These are phyloP conservation scores for Unio pictorum DNA, from an alignment of 2,888 invertebrate genomes.

Conservation along the genomic window DNA sequence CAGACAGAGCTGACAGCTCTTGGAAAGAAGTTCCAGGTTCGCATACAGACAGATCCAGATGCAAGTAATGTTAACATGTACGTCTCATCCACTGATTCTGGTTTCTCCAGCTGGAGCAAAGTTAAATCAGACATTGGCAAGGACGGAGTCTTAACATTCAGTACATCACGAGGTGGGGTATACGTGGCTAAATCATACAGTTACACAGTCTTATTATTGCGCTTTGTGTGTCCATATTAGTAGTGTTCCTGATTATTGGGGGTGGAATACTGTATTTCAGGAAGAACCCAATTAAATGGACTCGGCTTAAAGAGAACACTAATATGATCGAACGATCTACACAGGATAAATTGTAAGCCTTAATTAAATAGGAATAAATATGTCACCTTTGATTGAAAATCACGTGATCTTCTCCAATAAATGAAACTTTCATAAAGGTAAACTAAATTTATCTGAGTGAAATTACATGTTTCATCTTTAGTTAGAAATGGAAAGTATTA, in stretches of 20 bases:
- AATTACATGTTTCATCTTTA: too few relatives aligned
- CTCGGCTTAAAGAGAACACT: conserved; percentile 10
- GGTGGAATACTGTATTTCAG: conserved; percentile 52
- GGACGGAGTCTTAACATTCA: conserved; percentile 46
- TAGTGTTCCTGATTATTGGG: conserved; percentile 47
- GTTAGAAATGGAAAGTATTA: too few relatives aligned
- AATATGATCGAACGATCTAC: too few relatives aligned
- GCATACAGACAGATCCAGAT: conserved; percentile 39
- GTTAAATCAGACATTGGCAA: conserved; percentile 47
- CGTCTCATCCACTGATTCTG: conserved; percentile 34
- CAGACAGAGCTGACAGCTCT: conserved; percentile 42
- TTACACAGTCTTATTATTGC: conserved; percentile 59
- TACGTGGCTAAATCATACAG: conserved; percentile 55
- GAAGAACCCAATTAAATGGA: too few relatives aligned
- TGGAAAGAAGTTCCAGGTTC: conserved; percentile 39
- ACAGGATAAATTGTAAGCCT: too few relatives aligned
- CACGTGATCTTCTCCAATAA: too few relatives aligned
- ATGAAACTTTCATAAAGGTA: too few relatives aligned
- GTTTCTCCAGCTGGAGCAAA: conserved; percentile 57
- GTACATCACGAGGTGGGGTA: conserved; percentile 55
- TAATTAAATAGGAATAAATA: too few relatives aligned
- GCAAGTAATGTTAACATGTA: conserved; percentile 46
- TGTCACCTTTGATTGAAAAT: too few relatives aligned
- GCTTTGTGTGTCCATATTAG: conserved; percentile 45
- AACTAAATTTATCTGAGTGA: too few relatives aligned